Evolutionary conservation across 2,888 invertebrate genomes (phyloP).

Genomic region (Aricia artaxerxes): DNA sequence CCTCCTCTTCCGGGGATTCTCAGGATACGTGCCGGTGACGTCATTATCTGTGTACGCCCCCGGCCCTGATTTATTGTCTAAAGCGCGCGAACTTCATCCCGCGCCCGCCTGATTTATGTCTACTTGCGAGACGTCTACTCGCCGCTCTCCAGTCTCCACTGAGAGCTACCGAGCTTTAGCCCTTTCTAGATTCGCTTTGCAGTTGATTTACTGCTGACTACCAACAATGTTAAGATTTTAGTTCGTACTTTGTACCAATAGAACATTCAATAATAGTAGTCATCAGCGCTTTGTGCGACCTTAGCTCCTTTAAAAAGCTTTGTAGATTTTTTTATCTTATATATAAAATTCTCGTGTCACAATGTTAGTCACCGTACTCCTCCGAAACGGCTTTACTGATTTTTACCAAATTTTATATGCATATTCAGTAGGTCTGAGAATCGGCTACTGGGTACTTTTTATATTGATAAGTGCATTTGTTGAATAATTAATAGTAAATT

Average conservation of each 20-base stretch:
- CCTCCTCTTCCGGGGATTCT: constrained; percentile 79
- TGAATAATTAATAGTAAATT: too few species aligned
- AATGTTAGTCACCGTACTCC: too few species aligned
- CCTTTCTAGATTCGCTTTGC: constrained; percentile 6
- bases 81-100: constrained; percentile 59
- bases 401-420: too few species aligned
- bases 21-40: constrained; percentile 78
- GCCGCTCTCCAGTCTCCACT: constrained; percentile 37
- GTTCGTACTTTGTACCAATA: not conserved
- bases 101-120: constrained; percentile 62
- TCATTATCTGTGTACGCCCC: constrained; percentile 71
- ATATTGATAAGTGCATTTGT: too few species aligned
- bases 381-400: too few species aligned
- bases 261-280: too few species aligned
- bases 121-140: constrained; percentile 45
- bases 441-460: too few species aligned
- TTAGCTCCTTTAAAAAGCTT: not conserved
- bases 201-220: not conserved
- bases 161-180: constrained; percentile 22
- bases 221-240: not conserved
- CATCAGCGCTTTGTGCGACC: not conserved
- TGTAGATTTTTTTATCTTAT: not conserved
- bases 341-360: too few species aligned
- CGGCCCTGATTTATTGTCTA: constrained; percentile 74
- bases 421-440: too few species aligned